These are phyloP conservation scores for Drosophila recens DNA, from an alignment of 2,888 invertebrate species.

Conservation along the genomic window DNA sequence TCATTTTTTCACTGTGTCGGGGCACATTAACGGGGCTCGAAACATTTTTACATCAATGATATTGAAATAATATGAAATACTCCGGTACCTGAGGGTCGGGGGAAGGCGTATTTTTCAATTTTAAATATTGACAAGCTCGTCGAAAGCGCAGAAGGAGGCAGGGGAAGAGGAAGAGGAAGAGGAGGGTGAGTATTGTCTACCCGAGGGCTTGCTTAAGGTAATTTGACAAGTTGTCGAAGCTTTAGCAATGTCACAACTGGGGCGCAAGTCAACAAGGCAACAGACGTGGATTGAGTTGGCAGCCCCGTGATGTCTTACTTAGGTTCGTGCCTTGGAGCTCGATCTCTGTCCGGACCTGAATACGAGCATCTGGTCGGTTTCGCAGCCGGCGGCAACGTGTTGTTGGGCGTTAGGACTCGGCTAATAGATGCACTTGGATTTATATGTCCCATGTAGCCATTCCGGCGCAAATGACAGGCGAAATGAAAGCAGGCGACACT, in stretches of 20 bases:
- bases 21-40: constrained; percentile 62
- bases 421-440: constrained; percentile 73
- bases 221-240: constrained; percentile 80
- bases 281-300: constrained; percentile 12
- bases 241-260: constrained; percentile 69
- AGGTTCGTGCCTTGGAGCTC: constrained; percentile 8
- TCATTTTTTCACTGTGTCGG: constrained; percentile 29
- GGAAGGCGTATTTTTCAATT: constrained; percentile 66
- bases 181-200: constrained; percentile 34
- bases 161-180: not conserved
- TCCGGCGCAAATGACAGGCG: constrained; percentile 54
- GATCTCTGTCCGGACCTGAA: not conserved
- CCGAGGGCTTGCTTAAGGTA: constrained; percentile 73
- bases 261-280: constrained; percentile 61
- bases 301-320: constrained; percentile 49
- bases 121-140: constrained; percentile 65
- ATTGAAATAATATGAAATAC: constrained; percentile 78
- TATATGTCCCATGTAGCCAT: constrained; percentile 42
- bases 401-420: constrained; percentile 62
- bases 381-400: constrained; percentile 52
- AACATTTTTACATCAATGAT: constrained; percentile 71
- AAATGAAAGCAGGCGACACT: constrained; percentile 48
- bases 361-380: not conserved
- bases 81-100: constrained; percentile 39
- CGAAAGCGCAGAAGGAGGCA: constrained; percentile 5